A percentile compares a stretch with the other conserved stretches of the same genome.
These are phyloP conservation scores for Psammodynastes pulverulentus DNA, from an alignment of 2,113 vertebrate species.

Conservation along the genomic window DNA sequence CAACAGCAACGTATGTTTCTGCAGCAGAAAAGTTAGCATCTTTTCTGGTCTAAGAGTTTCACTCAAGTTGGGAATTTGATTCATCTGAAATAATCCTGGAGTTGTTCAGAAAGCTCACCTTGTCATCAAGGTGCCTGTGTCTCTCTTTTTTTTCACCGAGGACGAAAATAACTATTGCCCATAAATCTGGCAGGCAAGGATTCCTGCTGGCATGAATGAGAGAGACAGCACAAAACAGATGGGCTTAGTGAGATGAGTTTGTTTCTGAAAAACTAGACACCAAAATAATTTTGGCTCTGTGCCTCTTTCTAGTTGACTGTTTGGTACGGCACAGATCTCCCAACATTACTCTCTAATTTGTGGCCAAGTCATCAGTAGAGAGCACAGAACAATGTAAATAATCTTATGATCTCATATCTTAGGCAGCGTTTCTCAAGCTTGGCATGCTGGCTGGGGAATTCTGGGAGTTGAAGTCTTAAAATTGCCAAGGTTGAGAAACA, in stretches of 20 bases:
- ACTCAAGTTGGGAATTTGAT: not conserved
- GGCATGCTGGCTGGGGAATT: not conserved
- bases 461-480: not conserved
- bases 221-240: slow-evolving; percentile 29
- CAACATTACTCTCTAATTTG: rapidly evolving
- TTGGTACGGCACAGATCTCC: not conserved
- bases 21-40: slow-evolving; percentile 3
- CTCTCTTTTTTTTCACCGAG: not conserved
- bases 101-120: slow-evolving; percentile 22
- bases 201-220: slow-evolving; percentile 12
- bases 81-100: not conserved
- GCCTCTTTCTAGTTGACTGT: not conserved
- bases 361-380: not conserved
- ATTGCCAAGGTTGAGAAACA: not conserved
- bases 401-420: not conserved
- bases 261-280: not conserved
- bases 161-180: slow-evolving; percentile 17
- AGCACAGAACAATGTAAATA: not conserved
- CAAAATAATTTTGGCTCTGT: not conserved
- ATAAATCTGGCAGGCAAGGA: slow-evolving; percentile 29
- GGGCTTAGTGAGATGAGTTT: slow-evolving; percentile 13
- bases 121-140: slow-evolving; percentile 25
- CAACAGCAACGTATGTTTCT: not conserved
- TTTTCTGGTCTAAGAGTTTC: not conserved
- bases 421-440: not conserved